These are phyloP conservation scores for Hyphantria cunea DNA, from an alignment of 1,140 invertebrate genomes.

Conservation along the genomic window DNA sequence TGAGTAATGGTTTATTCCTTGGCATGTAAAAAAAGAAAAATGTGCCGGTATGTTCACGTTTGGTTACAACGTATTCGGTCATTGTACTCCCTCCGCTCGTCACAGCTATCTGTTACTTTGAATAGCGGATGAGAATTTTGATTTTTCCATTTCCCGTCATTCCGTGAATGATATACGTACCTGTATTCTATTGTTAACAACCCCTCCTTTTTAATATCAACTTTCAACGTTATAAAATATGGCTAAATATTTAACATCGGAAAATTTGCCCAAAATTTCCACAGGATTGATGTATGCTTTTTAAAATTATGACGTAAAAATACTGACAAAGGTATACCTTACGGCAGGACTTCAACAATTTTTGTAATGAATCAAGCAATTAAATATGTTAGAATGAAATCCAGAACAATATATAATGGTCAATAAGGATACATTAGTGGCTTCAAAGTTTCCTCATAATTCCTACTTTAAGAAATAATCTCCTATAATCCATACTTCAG, in stretches of 20 bases:
- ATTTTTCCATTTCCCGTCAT: constrained; percentile 71
- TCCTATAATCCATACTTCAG: constrained; percentile 8
- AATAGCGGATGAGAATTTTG: constrained; percentile 59
- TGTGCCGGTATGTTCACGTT: constrained; percentile 16
- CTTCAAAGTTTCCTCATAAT: background rate
- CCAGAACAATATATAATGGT: background rate
- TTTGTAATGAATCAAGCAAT: no score
- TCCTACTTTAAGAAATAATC: constrained; percentile 7
- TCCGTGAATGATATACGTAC: constrained; percentile 48
- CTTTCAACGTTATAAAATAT: constrained; percentile 25
- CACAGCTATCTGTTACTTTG: constrained; percentile 54
- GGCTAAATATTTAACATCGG: background rate
- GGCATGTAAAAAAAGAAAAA: background rate
- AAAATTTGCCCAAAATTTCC: no score
- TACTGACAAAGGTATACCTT: no score
- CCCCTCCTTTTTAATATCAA: constrained; percentile 67
- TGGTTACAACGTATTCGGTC: constrained; percentile 24
- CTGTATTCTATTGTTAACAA: constrained; percentile 50
- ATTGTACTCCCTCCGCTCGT: constrained; percentile 35
- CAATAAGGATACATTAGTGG: no score
- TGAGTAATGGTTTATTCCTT: no score
- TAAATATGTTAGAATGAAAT: background rate
- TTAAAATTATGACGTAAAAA: no score
- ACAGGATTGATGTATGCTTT: no score
- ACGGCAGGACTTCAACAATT: no score